Percentiles rank a stretch among this genome's conserved stretches.
Evolutionary conservation across 1,140 invertebrate species (phyloP).

Genomic region (Drosophila sp.): DNA sequence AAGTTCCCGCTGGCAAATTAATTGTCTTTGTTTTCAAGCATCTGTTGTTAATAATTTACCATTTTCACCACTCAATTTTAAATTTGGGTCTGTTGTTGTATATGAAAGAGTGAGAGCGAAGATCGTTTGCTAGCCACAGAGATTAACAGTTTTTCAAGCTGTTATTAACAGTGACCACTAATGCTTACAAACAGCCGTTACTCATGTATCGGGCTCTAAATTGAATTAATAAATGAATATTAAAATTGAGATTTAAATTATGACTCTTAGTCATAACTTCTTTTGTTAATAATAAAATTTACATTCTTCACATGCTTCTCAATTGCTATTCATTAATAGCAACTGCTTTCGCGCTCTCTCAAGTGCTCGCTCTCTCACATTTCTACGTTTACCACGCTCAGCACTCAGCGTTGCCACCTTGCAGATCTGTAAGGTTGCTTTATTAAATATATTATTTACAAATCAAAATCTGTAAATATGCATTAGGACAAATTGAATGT

Average conservation of each 20-base stretch:
- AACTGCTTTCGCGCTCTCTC: neutral
- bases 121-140: constrained; percentile 10
- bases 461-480: neutral
- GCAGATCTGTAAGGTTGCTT: neutral
- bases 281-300: constrained; percentile 1
- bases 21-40: constrained; percentile 23
- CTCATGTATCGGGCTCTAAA: neutral
- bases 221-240: constrained; percentile 6
- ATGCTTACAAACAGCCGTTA: constrained; percentile 6
- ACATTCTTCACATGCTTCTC: constrained; percentile 28
- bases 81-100: constrained; percentile 4
- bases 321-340: constrained; percentile 17
- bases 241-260: neutral
- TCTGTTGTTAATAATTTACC: constrained; percentile 28
- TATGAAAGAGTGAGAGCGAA: constrained; percentile 22
- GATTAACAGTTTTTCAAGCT: constrained; percentile 5
- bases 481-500: neutral
- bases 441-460: neutral
- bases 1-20: constrained; percentile 33
- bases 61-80: constrained; percentile 26
- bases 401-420: constrained; percentile 35
- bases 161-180: constrained; percentile 20
- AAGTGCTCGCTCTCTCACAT: constrained; percentile 1
- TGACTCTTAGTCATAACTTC: neutral
- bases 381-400: constrained; percentile 13